Conservation (phyloP, 2,113 vertebrate species). For the human region GRCh38 chr5:84727001-84727500, state of each 20-base stretch:
- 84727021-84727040: no score
- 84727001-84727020: no score
- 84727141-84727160: background rate
- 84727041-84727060: no score
- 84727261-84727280: fast-evolving
- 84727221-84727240: background rate
- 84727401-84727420: background rate
- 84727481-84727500: background rate
- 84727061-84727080: no score
- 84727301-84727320: background rate
- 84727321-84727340: background rate
- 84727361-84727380: background rate
- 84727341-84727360: background rate
- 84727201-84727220: background rate
- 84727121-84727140: background rate
- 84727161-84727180: background rate
- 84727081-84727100: background rate
- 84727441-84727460: background rate
- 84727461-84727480: background rate
- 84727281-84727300: background rate
- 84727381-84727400: background rate
- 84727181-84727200: background rate
- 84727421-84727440: background rate
- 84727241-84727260: background rate
- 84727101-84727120: background rate